Evolutionary conservation across 2,113 vertebrate genomes (phyloP).

Genomic region (Phylloscopus trochiloides): DNA sequence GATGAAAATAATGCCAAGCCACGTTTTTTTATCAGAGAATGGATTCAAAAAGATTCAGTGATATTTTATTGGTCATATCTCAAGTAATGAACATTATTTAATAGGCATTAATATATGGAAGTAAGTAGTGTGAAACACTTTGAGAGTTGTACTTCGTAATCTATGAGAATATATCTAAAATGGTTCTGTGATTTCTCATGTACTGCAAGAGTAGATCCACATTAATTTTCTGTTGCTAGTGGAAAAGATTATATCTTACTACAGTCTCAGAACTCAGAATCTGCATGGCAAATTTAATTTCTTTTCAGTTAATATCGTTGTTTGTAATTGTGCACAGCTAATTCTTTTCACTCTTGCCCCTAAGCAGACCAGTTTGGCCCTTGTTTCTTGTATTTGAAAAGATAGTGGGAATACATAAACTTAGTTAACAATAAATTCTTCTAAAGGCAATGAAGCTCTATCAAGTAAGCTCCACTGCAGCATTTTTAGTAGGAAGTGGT

Average conservation of each 20-base stretch:
- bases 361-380: background rate
- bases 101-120: background rate
- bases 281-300: background rate
- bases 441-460: background rate
- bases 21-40: background rate
- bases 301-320: background rate
- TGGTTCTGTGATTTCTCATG: rapidly evolving
- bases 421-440: background rate
- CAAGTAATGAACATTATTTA: background rate
- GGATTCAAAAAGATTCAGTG: background rate
- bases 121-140: background rate
- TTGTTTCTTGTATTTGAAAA: background rate
- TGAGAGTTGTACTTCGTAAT: background rate
- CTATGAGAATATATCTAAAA: background rate
- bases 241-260: background rate
- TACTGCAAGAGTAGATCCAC: background rate
- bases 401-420: background rate
- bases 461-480: background rate
- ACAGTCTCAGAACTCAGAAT: background rate
- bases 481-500: background rate
- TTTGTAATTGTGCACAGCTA: background rate
- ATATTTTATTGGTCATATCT: background rate
- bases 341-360: background rate
- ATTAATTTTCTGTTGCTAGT: background rate
- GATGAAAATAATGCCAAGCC: background rate